phyloP scores from a whole-genome alignment of 2,888 invertebrate genomes.

The Melieria crassipennis region DNA sequence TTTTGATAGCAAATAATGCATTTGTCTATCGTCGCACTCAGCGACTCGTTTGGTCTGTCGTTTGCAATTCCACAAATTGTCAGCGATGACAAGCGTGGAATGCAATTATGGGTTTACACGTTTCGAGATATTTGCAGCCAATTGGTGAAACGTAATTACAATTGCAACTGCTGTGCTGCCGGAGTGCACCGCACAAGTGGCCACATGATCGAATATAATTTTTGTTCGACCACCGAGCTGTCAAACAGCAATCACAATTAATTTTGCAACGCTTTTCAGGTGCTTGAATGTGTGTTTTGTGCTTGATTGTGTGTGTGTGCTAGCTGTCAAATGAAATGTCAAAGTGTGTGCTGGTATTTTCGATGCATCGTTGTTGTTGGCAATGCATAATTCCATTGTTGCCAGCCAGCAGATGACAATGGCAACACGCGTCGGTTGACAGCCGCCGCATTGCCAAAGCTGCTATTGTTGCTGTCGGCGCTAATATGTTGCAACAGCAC shows the following conservation, averaged over 20 bases:
- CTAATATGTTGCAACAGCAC: background rate
- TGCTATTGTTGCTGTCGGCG: background rate
- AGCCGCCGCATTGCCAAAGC: background rate
- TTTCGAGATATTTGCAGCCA: too few relatives aligned
- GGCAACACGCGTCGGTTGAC: background rate
- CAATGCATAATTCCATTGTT: background rate
- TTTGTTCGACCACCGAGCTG: background rate
- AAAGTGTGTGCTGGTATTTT: conserved; percentile 36
- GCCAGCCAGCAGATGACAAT: background rate
- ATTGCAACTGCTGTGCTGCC: too few relatives aligned
- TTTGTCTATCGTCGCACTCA: too few relatives aligned
- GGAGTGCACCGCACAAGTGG: too few relatives aligned
- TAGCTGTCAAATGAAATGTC: background rate
- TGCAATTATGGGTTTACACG: too few relatives aligned
- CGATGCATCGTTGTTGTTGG: background rate
- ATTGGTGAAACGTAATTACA: too few relatives aligned
- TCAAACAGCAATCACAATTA: conserved; percentile 30
- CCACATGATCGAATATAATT: too few relatives aligned
- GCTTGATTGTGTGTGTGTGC: conserved; percentile 37
- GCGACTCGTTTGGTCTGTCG: too few relatives aligned
- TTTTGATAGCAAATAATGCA: too few relatives aligned
- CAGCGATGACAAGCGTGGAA: too few relatives aligned
- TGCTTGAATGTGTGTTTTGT: conserved; percentile 32
- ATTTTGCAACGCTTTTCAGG: conserved; percentile 22
- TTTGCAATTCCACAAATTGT: too few relatives aligned